A percentile compares a stretch with the other conserved stretches of the same genome.
phyloP scores from a whole-genome alignment of 30 jellyfish, hydroid and myxozoan genomes.

The Hydractinia echinata region DNA sequence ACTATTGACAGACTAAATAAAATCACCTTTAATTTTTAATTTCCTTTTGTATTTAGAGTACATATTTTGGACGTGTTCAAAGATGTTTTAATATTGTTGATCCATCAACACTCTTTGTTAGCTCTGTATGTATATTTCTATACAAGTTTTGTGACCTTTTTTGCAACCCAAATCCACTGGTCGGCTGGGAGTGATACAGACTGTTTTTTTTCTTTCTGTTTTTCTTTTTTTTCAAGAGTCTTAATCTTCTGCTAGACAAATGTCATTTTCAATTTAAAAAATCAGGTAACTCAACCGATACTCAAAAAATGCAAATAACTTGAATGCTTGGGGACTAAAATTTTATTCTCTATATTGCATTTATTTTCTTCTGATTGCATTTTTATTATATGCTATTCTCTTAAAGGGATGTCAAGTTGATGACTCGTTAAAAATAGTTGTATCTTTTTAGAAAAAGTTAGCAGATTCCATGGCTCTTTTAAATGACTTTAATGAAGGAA shows the following conservation, averaged over 20 bases:
- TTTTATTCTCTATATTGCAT: not conserved
- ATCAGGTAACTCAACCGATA: not conserved
- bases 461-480: constrained; percentile 43
- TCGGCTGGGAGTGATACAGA: no score
- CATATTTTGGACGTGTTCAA: constrained; percentile 70
- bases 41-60: constrained; percentile 31
- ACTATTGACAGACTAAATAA: no score
- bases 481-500: constrained; percentile 36
- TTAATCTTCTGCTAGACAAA: not conserved
- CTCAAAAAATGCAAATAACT: not conserved
- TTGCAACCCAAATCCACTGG: no score
- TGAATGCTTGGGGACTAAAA: not conserved
- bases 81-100: constrained; percentile 82
- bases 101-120: constrained; percentile 73
- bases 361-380: not conserved
- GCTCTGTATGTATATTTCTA: constrained; percentile 45
- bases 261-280: not conserved
- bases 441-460: constrained; percentile 2
- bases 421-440: not conserved
- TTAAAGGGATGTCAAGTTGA: not conserved
- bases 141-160: no score
- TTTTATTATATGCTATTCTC: not conserved
- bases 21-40: no score
- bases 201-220: no score
- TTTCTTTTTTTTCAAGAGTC: no score